Base-by-base conservation (phyloP, 37 sponge, comb jelly and placozoan species). In the Hexactinellida sp. region DNA sequence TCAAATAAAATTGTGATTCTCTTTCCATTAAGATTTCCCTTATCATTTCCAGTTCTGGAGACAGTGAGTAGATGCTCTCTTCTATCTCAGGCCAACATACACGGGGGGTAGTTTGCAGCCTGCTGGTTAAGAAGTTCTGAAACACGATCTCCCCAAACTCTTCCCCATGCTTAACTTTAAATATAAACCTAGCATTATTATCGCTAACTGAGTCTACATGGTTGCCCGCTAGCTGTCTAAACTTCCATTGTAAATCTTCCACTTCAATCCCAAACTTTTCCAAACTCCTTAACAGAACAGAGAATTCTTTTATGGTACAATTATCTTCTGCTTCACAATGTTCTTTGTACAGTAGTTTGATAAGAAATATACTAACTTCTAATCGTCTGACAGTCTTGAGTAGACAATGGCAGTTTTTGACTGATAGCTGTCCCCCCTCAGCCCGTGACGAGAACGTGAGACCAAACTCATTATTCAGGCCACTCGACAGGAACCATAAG, bases 201-300 rank as follows among this genome's bases (percentile, higher is more conserved):
- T n/a, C 32, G 30, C 76, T 63, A 63, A 63, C 76, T 7, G 76
- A 63, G 30, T 63, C 76, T 7, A 63, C 76, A 63, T 63, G 76
- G 30, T 63, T 3, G 3, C 76, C 76, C 3, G 76, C 76, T n/a
- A 63, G 76, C 34, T 25, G 76, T 63, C 30, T 63, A 23, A 63
- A 63, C 76, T 63, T 63, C 76, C 76, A 63, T 63, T 63, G 21
- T n/a, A 63, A n/a, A 23, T 63, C 76, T 25, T 63, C 76, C 13
- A 63, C 76, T 23, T 63, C 76, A 21, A 21, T 63, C 5, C 76
- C 76, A 3, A 63, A 7, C 30, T 28, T n/a, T 7, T 63, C 76
- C 76, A 63, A 28, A 25, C 25, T 28, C 76, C 34, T 63, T 10
- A 63, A n/a, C 21, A 63, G 34, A 63, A 28, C 3, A 7, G 76